phyloP scores from a whole-genome alignment of 2,113 vertebrate genomes.

The Acrocephalus kingi region DNA sequence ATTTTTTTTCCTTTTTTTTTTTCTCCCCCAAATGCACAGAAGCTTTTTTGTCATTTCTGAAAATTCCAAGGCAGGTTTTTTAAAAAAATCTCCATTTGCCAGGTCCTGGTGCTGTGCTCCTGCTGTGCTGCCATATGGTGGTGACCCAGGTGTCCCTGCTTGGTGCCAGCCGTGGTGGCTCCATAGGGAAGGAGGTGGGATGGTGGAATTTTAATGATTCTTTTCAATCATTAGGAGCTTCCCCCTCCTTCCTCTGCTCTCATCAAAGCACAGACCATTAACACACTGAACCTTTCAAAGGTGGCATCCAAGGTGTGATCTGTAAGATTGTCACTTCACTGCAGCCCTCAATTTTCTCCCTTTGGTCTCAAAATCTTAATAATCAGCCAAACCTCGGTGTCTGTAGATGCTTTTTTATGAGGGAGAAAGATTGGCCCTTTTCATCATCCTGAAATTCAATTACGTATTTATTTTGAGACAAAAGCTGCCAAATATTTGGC shows the following conservation, averaged over 20 bases:
- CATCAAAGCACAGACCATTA: neutral
- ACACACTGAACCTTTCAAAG: neutral
- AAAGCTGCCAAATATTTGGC: neutral
- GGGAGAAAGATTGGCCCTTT: neutral
- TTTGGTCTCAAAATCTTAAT: neutral
- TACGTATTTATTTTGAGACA: neutral
- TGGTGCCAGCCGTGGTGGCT: neutral
- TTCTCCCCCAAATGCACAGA: neutral
- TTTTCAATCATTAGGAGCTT: neutral
- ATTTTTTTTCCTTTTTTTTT: no score
- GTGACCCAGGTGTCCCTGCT: conserved; percentile 24
- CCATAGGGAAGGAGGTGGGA: neutral
- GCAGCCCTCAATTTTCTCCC: neutral
- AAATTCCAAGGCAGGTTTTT: neutral
- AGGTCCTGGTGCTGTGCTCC: neutral
- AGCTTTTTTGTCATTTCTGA: conserved; percentile 13
- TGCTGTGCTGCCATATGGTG: conserved; percentile 25
- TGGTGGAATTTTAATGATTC: neutral
- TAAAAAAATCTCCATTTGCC: neutral
- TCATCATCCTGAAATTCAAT: neutral
- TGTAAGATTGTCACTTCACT: neutral
- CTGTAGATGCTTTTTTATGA: neutral
- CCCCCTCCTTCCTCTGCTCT: neutral
- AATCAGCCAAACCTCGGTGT: neutral
- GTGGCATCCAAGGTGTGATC: neutral